Evolutionary conservation across 1,140 invertebrate species (phyloP).

Genomic region (Metaphire vulgaris): DNA sequence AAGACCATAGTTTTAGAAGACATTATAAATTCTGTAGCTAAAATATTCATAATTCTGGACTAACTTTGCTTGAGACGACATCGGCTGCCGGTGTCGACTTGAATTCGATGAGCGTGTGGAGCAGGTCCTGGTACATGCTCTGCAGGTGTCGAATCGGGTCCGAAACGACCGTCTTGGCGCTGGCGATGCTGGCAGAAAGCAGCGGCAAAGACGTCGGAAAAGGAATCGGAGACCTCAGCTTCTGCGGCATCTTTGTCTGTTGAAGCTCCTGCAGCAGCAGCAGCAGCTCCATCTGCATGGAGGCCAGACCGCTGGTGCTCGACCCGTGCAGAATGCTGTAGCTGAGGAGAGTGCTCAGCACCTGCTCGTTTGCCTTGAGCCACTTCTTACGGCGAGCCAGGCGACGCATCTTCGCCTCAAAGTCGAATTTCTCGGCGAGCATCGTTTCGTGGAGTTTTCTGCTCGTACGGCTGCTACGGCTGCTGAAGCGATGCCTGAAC

Average conservation of each 20-base stretch:
- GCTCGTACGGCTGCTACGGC: too few relatives aligned
- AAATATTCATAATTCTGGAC: too few relatives aligned
- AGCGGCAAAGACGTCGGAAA: constrained; percentile 90
- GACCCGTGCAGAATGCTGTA: constrained; percentile 95
- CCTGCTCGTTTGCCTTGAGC: constrained; percentile 87
- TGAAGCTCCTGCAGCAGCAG: constrained; percentile 67
- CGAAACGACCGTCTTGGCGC: constrained; percentile 78
- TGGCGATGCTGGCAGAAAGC: constrained; percentile 85
- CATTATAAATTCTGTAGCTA: too few relatives aligned
- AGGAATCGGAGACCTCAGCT: constrained; percentile 64
- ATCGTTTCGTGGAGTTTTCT: neutral
- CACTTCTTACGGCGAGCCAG: constrained; percentile 72
- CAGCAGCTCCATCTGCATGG: constrained; percentile 94
- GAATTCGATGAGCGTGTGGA: constrained; percentile 72
- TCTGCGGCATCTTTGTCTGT: neutral
- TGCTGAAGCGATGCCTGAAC: too few relatives aligned
- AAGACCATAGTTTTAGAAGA: too few relatives aligned
- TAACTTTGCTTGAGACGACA: neutral
- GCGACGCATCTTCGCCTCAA: neutral
- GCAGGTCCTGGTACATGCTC: constrained; percentile 78
- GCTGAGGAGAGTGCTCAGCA: constrained; percentile 86
- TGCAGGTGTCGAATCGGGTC: constrained; percentile 58
- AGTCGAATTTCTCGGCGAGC: neutral
- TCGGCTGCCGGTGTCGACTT: neutral
- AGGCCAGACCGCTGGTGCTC: constrained; percentile 87